Base-by-base conservation (phyloP, 2,888 invertebrate genomes). In the Celastrina argiolus region DNA sequence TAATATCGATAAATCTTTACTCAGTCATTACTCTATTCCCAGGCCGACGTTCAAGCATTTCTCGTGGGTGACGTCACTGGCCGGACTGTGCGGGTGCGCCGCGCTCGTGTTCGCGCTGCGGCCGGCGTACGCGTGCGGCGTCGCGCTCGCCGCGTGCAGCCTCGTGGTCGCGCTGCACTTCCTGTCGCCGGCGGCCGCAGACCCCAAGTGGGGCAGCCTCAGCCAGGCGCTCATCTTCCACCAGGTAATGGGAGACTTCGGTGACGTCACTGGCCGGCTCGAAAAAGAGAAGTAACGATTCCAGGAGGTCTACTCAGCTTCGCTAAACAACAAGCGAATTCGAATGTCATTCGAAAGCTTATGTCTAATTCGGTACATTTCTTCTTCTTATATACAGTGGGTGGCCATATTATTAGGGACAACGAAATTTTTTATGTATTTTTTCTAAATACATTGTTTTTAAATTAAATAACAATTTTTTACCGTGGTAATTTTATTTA, bases 181-280 rank as follows among this genome's bases (percentile, higher is more conserved):
- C 63, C 95, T 96, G 82, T 97, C 98, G 0, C 97, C 98, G 0
- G 95, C 96, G 36, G 94, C 95, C 59, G 95, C 96, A 16, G 93
- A 93, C 12, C 93, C 94, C 34, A 93, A 93, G 72, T 99, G 99
- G 99, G 99, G 99, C 39, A 98, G 98, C 66, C 98, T 99, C 74
- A 98, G 98, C 18, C 99, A 99, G 91, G 99, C 99, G n/a, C 92
- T 99, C 26, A 99, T 99, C 82, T 99, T 99, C 87, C 99, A 99
- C 82, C 98, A 99, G 94, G 97, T 95, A 59, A 28, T 39, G 18
- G 18, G 2, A 16, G 56, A 14, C 22, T 67, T 10, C 4, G 18
- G 3, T 12, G 12, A 22, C 18, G 18, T 16, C 58, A 26, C n/a
- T 22, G 7, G 14, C 12, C 2, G 4, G 12, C 12, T 31, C n/a